Conservation (phyloP, 2,113 vertebrate species). For the Larimichthys polyactis region DNA sequence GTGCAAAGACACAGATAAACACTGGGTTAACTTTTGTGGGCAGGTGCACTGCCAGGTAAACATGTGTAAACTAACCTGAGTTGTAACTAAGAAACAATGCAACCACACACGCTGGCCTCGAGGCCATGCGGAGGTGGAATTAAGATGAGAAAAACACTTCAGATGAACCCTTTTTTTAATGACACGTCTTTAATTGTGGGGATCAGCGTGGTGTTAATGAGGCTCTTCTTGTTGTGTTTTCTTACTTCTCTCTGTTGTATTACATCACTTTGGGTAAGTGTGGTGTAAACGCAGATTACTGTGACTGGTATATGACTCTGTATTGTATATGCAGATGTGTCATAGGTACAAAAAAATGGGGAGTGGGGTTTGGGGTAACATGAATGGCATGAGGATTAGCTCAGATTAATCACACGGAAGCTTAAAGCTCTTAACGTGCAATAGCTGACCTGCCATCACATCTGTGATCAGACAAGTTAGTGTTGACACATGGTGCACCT, state of each 20-base stretch:
- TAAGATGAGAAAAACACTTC: neutral
- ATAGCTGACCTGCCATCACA: constrained; percentile 45
- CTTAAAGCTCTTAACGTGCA: constrained; percentile 3
- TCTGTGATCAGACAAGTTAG: constrained; percentile 41
- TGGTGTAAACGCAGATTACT: neutral
- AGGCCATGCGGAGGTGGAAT: neutral
- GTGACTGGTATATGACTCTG: neutral
- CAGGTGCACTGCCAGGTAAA: constrained; percentile 9
- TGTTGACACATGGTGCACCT: constrained; percentile 62
- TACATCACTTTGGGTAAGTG: neutral
- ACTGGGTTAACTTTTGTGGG: neutral
- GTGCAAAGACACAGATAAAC: constrained; percentile 23
- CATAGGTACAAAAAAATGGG: neutral
- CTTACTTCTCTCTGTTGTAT: neutral
- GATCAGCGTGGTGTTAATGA: neutral
- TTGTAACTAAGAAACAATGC: constrained; percentile 25
- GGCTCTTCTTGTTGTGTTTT: neutral
- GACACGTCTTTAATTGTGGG: neutral
- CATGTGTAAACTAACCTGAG: constrained; percentile 17
- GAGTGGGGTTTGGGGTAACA: neutral
- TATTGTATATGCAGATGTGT: no score
- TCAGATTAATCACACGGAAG: constrained; percentile 7
- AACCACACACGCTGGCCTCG: neutral
- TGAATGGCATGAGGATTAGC: neutral
- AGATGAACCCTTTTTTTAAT: neutral